Base-by-base conservation (phyloP, 2,113 vertebrate genomes). In the Alouatta palliata region DNA sequence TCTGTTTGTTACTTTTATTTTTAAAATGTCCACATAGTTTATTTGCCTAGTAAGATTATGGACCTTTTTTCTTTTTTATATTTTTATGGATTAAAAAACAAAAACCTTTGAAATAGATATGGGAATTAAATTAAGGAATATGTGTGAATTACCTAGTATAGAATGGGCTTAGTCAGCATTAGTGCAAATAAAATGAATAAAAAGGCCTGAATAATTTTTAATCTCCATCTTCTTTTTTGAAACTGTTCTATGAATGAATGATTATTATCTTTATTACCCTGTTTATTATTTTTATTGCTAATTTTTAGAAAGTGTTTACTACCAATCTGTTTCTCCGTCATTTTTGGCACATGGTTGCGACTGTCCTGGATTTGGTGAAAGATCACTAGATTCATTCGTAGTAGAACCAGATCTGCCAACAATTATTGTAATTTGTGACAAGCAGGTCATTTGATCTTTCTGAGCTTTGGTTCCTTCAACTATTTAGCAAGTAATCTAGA, bases 61-160 rank as follows among this genome's bases (percentile, higher is more conserved):
- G 12, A 73, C 21, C 14, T 47, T 87, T 90, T 32, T 90, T 73
- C 20, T 16, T 43, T 83, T 73, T 66, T 70, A 20, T 85, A 49
- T 81, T 88, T 94, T 90, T 76, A 19, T 84, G 58, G 16, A 47
- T 94, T 94, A 54, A 92, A 84, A 84, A 87, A 54, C 85, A 6
- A 47, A 73, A 49, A 70, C 3, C 7, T 93, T 73, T 32, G 20
- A 71, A 19, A 52, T 25, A 79, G 32, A 30, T 71, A 20, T 47
- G 27, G n/a, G 56, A 91, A 82, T 84, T 92, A 80, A 91, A 43
- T 80, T n/a, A 83, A 91, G 56, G 45, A 52, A 35, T 0, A 1
- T 14, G 5, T 80, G 11, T 58, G 12, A 88, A 40, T 12, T 45
- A 32, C 27, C 20, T 35, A 52, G 54, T 56, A 52, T 27, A 64